Conservation (phyloP, 2,888 invertebrate species). For the Parapristionchus giblindavisi region DNA sequence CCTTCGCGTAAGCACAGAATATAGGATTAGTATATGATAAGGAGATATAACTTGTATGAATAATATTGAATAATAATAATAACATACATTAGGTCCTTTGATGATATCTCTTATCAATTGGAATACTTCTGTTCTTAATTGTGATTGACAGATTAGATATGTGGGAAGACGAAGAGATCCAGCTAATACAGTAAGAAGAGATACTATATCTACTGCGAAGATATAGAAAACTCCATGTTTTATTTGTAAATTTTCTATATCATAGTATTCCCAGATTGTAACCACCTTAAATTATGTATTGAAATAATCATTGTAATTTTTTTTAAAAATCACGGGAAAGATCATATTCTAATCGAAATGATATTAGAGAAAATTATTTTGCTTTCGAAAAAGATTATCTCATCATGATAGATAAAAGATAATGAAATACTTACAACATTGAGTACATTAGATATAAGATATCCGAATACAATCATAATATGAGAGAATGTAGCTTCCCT, state of each 20-base stretch:
- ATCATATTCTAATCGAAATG: not conserved
- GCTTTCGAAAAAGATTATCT: not conserved
- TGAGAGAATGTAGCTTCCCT: slow-evolving; percentile 62
- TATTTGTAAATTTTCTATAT: slow-evolving; percentile 44
- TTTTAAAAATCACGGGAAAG: not conserved
- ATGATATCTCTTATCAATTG: slow-evolving; percentile 12
- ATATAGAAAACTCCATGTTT: slow-evolving; percentile 59
- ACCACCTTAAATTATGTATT: slow-evolving; percentile 43
- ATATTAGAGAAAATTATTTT: not conserved
- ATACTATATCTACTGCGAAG: slow-evolving; percentile 62
- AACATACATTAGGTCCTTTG: too few species aligned
- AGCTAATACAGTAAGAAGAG: slow-evolving; percentile 45
- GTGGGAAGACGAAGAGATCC: slow-evolving; percentile 64
- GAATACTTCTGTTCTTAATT: slow-evolving; percentile 40
- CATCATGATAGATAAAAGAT: not conserved
- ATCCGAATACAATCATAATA: slow-evolving; percentile 62
- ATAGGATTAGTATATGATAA: too few species aligned
- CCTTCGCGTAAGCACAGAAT: too few species aligned
- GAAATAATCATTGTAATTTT: not conserved
- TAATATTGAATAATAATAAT: too few species aligned
- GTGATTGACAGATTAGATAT: slow-evolving; percentile 59
- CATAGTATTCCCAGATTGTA: slow-evolving; percentile 66
- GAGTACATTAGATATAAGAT: slow-evolving; percentile 62
- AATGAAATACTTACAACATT: slow-evolving; percentile 50
- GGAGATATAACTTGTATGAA: too few species aligned